phyloP scores from a whole-genome alignment of 2,888 invertebrate genomes.

The Dysmachus trigonus region DNA sequence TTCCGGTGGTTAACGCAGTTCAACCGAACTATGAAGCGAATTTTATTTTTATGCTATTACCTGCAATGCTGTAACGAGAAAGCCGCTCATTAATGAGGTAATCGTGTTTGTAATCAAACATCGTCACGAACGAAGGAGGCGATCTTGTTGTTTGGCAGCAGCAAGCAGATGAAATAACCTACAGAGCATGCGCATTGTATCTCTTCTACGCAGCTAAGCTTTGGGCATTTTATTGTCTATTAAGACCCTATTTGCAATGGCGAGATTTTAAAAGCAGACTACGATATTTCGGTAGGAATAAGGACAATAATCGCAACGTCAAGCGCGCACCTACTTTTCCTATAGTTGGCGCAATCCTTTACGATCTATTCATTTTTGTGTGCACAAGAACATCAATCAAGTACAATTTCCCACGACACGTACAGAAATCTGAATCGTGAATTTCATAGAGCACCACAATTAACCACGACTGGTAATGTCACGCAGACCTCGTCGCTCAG shows the following conservation, averaged over 20 bases:
- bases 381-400: background rate
- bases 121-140: background rate
- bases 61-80: background rate
- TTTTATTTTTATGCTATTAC: background rate
- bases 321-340: background rate
- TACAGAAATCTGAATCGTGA: background rate
- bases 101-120: background rate
- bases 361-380: background rate
- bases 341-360: background rate
- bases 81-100: background rate
- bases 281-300: background rate
- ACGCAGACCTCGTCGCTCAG: background rate
- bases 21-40: background rate
- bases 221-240: background rate
- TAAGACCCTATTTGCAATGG: too few relatives aligned
- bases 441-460: background rate
- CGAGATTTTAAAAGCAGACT: background rate
- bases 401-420: background rate
- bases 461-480: background rate
- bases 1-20: conserved; percentile 8
- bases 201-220: background rate
- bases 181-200: background rate
- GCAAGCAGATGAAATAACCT: background rate
- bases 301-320: background rate
- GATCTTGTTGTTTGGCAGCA: background rate